These are phyloP conservation scores for Craniophora ligustri DNA, from an alignment of 2,888 invertebrate species.

Conservation along the genomic window DNA sequence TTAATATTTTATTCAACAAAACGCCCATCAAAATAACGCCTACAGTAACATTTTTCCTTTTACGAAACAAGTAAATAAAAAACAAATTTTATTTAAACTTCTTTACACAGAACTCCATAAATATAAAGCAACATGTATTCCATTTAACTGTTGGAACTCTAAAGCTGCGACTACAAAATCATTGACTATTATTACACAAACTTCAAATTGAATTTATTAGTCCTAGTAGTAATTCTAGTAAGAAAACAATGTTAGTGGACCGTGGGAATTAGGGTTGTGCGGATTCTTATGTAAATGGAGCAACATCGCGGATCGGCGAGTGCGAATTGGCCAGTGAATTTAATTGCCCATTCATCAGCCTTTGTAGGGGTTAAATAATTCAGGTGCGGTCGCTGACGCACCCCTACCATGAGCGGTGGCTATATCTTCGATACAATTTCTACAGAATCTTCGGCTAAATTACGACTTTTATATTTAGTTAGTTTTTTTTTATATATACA, in stretches of 20 bases:
- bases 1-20: slow-evolving; percentile 52
- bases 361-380: slow-evolving; percentile 78
- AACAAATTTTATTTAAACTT: slow-evolving; percentile 32
- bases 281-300: slow-evolving; percentile 81
- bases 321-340: slow-evolving; percentile 68
- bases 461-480: neutral
- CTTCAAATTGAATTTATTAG: slow-evolving; percentile 50
- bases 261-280: slow-evolving; percentile 76
- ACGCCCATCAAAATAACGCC: slow-evolving; percentile 34
- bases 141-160: slow-evolving; percentile 32
- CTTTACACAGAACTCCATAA: slow-evolving; percentile 15
- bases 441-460: slow-evolving; percentile 3
- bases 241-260: slow-evolving; percentile 64
- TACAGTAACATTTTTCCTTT: slow-evolving; percentile 33
- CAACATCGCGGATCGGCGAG: slow-evolving; percentile 77
- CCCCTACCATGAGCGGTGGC: slow-evolving; percentile 49
- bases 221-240: slow-evolving; percentile 45
- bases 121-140: slow-evolving; percentile 31
- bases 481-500: no score
- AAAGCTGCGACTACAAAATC: slow-evolving; percentile 23
- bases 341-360: slow-evolving; percentile 69
- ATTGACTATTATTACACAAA: slow-evolving; percentile 32
- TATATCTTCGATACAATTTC: slow-evolving; percentile 9
- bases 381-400: slow-evolving; percentile 63
- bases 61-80: slow-evolving; percentile 37